Conservation (phyloP, 2,113 vertebrate species). For the Edolisoma coerulescens region DNA sequence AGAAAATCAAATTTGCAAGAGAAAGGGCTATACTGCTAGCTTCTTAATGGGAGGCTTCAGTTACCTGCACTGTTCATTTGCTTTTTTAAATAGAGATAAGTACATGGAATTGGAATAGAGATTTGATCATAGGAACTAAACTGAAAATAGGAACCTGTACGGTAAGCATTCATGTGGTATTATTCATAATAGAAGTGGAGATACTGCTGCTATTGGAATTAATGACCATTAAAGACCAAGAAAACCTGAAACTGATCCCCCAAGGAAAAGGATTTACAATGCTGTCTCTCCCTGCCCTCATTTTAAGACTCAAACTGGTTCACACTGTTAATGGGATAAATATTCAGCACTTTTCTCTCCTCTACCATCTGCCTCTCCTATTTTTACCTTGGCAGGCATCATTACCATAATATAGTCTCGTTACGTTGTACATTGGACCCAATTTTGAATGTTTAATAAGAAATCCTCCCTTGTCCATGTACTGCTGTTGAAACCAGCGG, state of each 20-base stretch:
- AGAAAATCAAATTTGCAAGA: background rate
- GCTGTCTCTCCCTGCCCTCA: background rate
- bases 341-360: conserved; percentile 1
- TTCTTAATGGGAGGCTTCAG: background rate
- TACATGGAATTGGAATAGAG: background rate
- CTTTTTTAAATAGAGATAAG: background rate
- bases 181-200: background rate
- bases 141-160: background rate
- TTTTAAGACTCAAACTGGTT: background rate
- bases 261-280: background rate
- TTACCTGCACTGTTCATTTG: background rate
- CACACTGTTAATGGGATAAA: background rate
- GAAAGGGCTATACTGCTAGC: background rate
- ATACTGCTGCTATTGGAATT: background rate
- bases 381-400: background rate
- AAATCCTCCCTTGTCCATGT: background rate
- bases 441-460: background rate
- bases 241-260: background rate
- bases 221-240: background rate
- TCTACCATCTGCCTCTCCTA: background rate
- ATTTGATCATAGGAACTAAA: background rate
- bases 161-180: background rate
- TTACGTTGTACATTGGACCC: background rate
- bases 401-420: background rate
- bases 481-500: background rate